phyloP scores from a whole-genome alignment of 92 coral and sea anemone species.

The Muricea muricata region DNA sequence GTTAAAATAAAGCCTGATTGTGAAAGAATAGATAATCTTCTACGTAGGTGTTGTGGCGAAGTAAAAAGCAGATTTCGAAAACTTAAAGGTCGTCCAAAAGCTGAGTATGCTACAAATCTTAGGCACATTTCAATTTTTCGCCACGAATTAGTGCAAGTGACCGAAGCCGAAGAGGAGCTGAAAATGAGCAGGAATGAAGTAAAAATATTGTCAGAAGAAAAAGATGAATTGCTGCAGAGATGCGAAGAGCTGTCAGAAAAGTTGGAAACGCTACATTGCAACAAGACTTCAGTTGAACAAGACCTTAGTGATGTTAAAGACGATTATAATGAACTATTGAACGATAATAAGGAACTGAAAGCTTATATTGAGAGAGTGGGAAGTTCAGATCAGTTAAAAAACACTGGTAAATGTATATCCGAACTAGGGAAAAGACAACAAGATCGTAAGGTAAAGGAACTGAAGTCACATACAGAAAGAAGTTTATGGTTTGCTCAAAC shows the following conservation, averaged over 20 bases:
- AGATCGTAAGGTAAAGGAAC: constrained; percentile 29
- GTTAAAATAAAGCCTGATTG: constrained; percentile 34
- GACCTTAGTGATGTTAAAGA: not conserved
- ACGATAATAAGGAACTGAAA: constrained; percentile 39
- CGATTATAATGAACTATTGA: constrained; percentile 25
- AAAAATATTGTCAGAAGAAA: constrained; percentile 5
- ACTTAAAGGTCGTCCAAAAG: constrained; percentile 45
- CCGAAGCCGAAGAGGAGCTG: constrained; percentile 33
- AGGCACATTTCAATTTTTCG: constrained; percentile 50
- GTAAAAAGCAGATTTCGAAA: constrained; percentile 43
- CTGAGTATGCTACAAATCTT: constrained; percentile 8
- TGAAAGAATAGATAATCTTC: constrained; percentile 36
- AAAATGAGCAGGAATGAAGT: constrained; percentile 18
- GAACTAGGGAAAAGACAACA: constrained; percentile 57
- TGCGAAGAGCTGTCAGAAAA: constrained; percentile 18
- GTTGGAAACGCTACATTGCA: not conserved
- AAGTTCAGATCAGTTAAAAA: not conserved
- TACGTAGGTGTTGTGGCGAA: constrained; percentile 42
- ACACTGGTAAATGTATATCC: constrained; percentile 15
- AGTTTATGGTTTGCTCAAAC: constrained; percentile 63
- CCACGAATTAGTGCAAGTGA: constrained; percentile 43
- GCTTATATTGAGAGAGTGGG: constrained; percentile 36
- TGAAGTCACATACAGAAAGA: constrained; percentile 47
- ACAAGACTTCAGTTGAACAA: not conserved
- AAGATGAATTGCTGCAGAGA: constrained; percentile 16